Evolutionary conservation across 2,888 invertebrate genomes (phyloP).

Genomic region (Sarcophaga subvicina): DNA sequence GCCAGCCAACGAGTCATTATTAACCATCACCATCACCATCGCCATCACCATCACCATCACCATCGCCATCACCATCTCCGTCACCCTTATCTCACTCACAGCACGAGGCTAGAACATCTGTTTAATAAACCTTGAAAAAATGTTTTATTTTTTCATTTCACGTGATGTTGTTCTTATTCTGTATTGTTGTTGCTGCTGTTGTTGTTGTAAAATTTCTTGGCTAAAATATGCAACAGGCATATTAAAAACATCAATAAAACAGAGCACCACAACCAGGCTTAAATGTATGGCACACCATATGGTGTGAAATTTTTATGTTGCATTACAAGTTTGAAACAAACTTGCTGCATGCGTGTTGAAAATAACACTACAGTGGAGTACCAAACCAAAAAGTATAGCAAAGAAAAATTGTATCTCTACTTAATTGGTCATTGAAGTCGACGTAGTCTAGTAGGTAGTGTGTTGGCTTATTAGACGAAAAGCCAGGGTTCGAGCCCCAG

Average conservation of each 20-base stretch:
- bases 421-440: no score
- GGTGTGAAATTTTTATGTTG: neutral
- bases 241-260: conserved; percentile 39
- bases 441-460: no score
- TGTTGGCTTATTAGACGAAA: no score
- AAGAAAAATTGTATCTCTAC: no score
- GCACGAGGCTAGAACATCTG: conserved; percentile 47
- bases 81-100: conserved; percentile 2
- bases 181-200: neutral
- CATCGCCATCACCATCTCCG: neutral
- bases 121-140: conserved; percentile 60
- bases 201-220: neutral
- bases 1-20: no score
- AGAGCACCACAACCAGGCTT: neutral
- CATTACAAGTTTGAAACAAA: conserved; percentile 44
- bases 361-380: no score
- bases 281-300: neutral
- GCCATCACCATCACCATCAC: neutral
- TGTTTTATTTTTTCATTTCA: conserved; percentile 21
- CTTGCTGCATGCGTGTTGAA: neutral
- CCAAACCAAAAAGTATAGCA: no score
- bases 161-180: neutral
- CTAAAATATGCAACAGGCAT: conserved; percentile 64
- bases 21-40: neutral
- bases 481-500: no score